phyloP scores from a whole-genome alignment of 2,888 invertebrate genomes.

The Calliscelio sp. region DNA sequence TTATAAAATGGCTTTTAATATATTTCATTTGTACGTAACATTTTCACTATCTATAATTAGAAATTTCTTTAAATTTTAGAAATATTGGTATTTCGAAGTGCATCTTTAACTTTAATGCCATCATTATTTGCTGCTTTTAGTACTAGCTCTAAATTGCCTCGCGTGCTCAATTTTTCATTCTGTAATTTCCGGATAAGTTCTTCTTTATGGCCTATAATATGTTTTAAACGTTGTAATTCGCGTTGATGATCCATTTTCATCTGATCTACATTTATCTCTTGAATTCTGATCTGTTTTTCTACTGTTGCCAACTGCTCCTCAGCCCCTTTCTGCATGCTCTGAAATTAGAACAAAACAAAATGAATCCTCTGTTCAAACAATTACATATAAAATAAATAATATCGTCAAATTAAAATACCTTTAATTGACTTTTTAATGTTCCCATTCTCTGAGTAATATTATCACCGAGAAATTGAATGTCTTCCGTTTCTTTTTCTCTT shows the following conservation, averaged over 20 bases:
- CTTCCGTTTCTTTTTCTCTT: conserved; percentile 81
- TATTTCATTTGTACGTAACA: too few relatives aligned
- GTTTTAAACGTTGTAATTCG: conserved; percentile 86
- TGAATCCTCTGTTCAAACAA: too few relatives aligned
- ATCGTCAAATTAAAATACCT: too few relatives aligned
- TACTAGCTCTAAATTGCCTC: conserved; percentile 81
- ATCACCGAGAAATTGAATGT: conserved; percentile 84
- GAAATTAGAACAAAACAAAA: conserved; percentile 69
- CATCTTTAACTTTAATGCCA: conserved; percentile 79
- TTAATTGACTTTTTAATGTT: conserved; percentile 86
- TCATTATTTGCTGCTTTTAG: conserved; percentile 81
- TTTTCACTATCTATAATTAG: background rate
- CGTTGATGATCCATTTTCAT: conserved; percentile 86
- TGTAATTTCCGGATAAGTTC: conserved; percentile 84
- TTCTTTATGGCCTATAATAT: conserved; percentile 86
- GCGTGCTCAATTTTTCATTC: conserved; percentile 80
- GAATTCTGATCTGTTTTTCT: conserved; percentile 86
- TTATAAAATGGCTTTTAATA: too few relatives aligned
- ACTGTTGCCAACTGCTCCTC: conserved; percentile 87
- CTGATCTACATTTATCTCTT: conserved; percentile 85
- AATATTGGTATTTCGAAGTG: conserved; percentile 78
- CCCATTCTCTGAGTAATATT: conserved; percentile 87
- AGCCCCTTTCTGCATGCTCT: conserved; percentile 87
- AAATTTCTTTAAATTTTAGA: conserved; percentile 71
- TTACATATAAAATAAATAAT: too few relatives aligned